phyloP scores from a whole-genome alignment of 2,797 vertebrate species.

The Sardinella longiceps region DNA sequence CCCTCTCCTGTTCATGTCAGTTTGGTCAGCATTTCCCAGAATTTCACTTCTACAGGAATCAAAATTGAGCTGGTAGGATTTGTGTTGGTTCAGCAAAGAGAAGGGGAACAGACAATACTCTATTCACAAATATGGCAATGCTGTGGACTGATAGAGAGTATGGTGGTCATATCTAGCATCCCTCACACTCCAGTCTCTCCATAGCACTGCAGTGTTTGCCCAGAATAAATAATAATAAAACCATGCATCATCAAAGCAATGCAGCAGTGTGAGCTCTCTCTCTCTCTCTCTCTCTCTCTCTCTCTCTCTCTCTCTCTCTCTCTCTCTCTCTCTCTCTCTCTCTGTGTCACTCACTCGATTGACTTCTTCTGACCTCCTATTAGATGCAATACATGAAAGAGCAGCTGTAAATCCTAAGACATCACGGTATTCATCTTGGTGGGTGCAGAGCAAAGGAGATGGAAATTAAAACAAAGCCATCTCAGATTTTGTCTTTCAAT shows the following conservation, averaged over 20 bases:
- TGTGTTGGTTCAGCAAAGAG: neutral
- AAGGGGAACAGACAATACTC: neutral
- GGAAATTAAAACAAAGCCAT: neutral
- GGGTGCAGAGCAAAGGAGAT: neutral
- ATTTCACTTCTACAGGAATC: neutral
- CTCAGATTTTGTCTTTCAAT: neutral
- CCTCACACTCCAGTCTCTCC: neutral
- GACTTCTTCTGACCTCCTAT: neutral
- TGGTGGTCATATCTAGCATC: neutral
- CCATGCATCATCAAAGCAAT: neutral
- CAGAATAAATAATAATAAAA: neutral
- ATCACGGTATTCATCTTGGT: neutral
- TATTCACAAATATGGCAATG: neutral
- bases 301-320: neutral
- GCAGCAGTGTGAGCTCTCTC: neutral
- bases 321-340: neutral
- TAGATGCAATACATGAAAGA: neutral
- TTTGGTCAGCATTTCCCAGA: neutral
- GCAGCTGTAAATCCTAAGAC: neutral
- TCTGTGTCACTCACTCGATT: neutral
- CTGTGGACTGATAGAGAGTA: neutral
- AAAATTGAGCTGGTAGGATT: neutral
- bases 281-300: neutral
- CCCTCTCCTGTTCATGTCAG: neutral
- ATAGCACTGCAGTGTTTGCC: neutral